Base-by-base conservation (phyloP, 2,888 invertebrate species). In the Hypena proboscidalis region DNA sequence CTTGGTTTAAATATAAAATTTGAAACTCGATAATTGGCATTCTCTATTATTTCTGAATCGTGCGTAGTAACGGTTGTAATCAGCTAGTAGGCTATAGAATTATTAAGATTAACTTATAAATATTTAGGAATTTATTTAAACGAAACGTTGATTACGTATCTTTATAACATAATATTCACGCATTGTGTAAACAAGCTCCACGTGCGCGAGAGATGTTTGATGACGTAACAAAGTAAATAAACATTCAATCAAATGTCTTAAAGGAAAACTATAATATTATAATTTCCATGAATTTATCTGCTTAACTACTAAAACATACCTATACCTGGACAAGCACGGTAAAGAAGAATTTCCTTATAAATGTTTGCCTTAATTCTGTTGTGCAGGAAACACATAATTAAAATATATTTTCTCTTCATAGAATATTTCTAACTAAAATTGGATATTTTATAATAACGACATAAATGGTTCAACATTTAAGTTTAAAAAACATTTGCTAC, bases 191-290 rank as follows among this genome's bases (percentile, higher is more conserved):
- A 53, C 32, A 34, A 19, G 13, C 44, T 56, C 48, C 55, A 59
- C 54, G 57, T 31, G 50, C 32, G 21, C 27, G 39, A 51, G 43
- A 33, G 43, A 36, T 58, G 51, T 42, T 35, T 23, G 32, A 29
- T 57, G 54, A 56, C 50, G 48, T 58, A 36, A 29, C 36, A 32
- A 35, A 45, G 56, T 58, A 58, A 62, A 59, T 52, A 58, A 58
- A 58, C 51, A 51, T 46, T 50, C 39, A 33, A 46, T 50, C 25
- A 30, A 45, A 45, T 36, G 22, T 26, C 15, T 31, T 49, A 32
- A 23, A 34, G 30, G 20, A 41, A 52, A 34, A 35, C 36, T 39
- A 43, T 49, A 32, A 39, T n/a, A 42, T 42, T 8, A 54, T 53
- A 20, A 21, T 15, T 40, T 48, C 36, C 39, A 34, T 43, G 29